Percentiles rank a stretch among this genome's conserved stretches.
These are phyloP conservation scores for Keiferia lycopersicella DNA, from an alignment of 2,888 invertebrate species.

Conservation along the genomic window DNA sequence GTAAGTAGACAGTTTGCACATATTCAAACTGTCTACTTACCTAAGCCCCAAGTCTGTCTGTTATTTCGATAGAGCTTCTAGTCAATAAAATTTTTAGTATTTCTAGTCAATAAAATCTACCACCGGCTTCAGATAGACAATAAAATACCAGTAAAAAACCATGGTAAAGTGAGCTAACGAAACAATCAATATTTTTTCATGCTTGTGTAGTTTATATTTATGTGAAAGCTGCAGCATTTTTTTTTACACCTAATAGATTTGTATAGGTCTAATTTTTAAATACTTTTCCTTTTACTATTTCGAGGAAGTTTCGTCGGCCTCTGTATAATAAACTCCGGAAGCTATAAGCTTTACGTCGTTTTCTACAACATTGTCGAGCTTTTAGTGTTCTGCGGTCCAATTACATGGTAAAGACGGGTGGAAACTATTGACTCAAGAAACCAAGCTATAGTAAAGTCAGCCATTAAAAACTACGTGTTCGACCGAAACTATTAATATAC, in stretches of 20 bases:
- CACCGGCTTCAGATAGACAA: neutral
- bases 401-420: neutral
- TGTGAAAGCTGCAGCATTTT: too few species aligned
- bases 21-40: too few species aligned
- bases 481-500: conserved; percentile 31
- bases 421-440: neutral
- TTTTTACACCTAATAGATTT: too few species aligned
- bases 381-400: neutral
- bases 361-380: neutral
- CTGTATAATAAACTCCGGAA: conserved; percentile 8
- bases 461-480: conserved; percentile 63
- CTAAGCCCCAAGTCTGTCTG: too few species aligned
- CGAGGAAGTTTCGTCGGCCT: too few species aligned
- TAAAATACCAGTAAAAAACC: neutral
- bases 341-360: neutral
- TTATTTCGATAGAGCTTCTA: neutral
- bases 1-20: too few species aligned
- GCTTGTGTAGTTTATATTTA: too few species aligned
- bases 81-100: neutral
- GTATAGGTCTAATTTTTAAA: too few species aligned
- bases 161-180: too few species aligned
- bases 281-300: too few species aligned
- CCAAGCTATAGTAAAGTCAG: conserved; percentile 28
- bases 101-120: too few species aligned
- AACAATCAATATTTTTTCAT: neutral